A percentile compares a stretch with the other conserved stretches of the same genome.
These are phyloP conservation scores for Leptodactylus fuscus DNA, from an alignment of 2,113 vertebrate species.

Conservation along the genomic window DNA sequence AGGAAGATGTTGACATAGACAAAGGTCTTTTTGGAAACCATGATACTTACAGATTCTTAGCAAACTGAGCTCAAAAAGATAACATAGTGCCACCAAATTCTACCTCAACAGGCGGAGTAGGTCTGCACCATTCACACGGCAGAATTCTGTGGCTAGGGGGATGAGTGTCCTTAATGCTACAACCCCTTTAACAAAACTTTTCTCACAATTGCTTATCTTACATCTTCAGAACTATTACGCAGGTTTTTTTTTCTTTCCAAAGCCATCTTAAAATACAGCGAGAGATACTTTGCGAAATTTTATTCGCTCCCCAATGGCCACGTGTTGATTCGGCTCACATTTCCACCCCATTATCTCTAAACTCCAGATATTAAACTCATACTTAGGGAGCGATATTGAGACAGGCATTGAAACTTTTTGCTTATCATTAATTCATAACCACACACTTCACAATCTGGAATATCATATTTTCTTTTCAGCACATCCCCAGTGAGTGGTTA, in stretches of 20 bases:
- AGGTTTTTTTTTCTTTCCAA: background rate
- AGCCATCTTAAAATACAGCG: background rate
- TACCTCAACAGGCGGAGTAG: no score
- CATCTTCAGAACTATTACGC: background rate
- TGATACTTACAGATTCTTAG: no score
- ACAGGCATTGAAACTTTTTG: background rate
- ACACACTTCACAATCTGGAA: constrained; percentile 21
- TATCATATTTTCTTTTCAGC: constrained; percentile 29
- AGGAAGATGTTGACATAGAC: no score
- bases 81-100: no score
- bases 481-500: constrained; percentile 23
- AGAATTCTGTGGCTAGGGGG: no score
- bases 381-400: constrained; percentile 20
- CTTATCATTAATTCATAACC: constrained; percentile 42
- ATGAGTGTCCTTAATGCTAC: no score
- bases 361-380: constrained; percentile 27
- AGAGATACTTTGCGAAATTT: constrained; percentile 3
- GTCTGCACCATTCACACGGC: no score
- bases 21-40: no score
- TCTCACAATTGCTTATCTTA: no score
- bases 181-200: background rate
- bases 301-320: constrained; percentile 24
- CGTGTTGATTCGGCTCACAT: background rate
- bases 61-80: no score
- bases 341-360: constrained; percentile 44